Conservation (phyloP, 2,113 vertebrate genomes). For the Otocyon megalotis region DNA sequence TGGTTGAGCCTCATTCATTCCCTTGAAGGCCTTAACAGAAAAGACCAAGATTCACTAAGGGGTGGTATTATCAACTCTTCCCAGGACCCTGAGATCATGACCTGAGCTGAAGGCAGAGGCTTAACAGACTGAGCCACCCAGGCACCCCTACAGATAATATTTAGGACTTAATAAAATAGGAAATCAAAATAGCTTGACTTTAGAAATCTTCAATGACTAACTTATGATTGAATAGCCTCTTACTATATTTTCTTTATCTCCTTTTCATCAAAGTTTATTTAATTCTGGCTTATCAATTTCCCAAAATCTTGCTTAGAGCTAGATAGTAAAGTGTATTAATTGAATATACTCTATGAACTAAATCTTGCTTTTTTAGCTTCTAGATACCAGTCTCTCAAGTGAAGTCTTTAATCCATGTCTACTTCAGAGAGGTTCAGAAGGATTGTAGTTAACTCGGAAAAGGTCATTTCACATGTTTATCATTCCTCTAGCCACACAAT, state of each 20-base stretch:
- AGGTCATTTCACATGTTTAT: neutral
- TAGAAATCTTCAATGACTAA: neutral
- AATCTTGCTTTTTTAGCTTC: neutral
- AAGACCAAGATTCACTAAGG: neutral
- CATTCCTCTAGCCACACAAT: neutral
- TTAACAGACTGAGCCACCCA: neutral
- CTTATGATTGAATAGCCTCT: neutral
- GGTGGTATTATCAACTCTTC: neutral
- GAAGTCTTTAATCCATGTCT: neutral
- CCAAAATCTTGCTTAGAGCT: neutral
- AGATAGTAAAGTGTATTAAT: neutral
- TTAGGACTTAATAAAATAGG: neutral
- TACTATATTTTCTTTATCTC: neutral
- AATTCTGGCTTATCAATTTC: neutral
- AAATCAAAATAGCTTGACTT: neutral
- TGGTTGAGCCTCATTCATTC: neutral
- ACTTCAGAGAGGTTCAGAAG: neutral
- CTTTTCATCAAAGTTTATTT: neutral
- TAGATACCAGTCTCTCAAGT: neutral
- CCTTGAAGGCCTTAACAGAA: neutral
- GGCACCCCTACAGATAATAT: neutral
- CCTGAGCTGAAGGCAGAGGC: neutral
- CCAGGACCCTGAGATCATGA: neutral
- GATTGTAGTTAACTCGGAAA: neutral
- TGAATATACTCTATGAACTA: neutral